Evolutionary conservation across 2,888 invertebrate species (phyloP), one percentile per base, ranked within the genome.

Genomic region (Laspeyria flexula): DNA sequence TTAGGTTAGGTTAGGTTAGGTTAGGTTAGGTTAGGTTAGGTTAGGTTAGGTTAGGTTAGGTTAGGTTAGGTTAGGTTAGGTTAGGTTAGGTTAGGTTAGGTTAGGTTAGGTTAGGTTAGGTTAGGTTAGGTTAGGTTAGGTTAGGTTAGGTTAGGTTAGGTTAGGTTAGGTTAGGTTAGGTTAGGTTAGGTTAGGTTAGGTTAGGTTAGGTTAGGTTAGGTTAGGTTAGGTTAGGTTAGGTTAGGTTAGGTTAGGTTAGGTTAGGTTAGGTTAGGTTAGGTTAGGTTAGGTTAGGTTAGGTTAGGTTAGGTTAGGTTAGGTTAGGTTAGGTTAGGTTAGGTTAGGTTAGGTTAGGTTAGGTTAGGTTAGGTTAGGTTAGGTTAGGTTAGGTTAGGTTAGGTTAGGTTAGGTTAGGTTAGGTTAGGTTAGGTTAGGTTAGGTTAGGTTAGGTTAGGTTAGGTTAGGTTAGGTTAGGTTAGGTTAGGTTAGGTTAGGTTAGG

Each of bases 211-310:
- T 58, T 57, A 55, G 60, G 57, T 57, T 63, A 55, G 59, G 59
- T 56, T 59, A 56, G 59, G 62, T 57, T 59, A 54, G 59, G 62
- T 62, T n/a, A n/a, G n/a, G 63, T 60, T 64, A 57, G 64, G 60
- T 55, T 55, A 48, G 56, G 45, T 53, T 52, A 41, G 56, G 62
- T 63, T 63, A 56, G 62, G 62, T 64, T 64, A 53, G 63, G 60
- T 60, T 63, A 51, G 62, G 62, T 62, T 61, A 50, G 50, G 54
- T 58, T 58, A 47, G 50, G 54, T 54, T 55, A 44, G 54, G 59
- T 65, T 65, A 57, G 60, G 56, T 65, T 59, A 50, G 60, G 59
- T 61, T 61, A 56, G 54, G 51, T 59, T 59, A 47, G 54, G 54
- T 59, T 55, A 48, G 54, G 54, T 55, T 59, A 48, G 54, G 54